Percentiles rank a stretch among this genome's conserved stretches.
phyloP scores from a whole-genome alignment of 2,113 vertebrate species.

The Ancistrus triradiatus region DNA sequence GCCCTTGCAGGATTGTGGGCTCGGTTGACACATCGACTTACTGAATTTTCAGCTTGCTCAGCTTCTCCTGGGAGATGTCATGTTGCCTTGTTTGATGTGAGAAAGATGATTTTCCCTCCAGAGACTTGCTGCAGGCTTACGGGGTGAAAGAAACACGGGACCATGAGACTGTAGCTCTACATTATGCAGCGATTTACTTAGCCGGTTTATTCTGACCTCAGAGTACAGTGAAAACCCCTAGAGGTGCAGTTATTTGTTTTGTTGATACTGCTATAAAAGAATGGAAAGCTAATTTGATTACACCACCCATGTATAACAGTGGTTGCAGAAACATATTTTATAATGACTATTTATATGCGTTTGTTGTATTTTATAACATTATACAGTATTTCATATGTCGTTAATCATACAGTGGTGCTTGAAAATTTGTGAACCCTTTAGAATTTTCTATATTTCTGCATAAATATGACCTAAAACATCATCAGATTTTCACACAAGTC shows the following conservation, averaged over 20 bases:
- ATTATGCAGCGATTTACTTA: slow-evolving; percentile 1
- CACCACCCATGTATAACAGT: too few species aligned
- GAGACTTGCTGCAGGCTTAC: neutral
- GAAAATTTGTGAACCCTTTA: too few species aligned
- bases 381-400: too few species aligned
- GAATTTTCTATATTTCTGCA: too few species aligned
- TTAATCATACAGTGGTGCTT: too few species aligned
- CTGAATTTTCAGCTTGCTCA: slow-evolving; percentile 17
- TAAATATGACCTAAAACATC: too few species aligned
- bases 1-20: neutral
- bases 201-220: neutral
- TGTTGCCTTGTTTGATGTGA: slow-evolving; percentile 40
- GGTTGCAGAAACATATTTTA: too few species aligned
- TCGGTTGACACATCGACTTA: neutral
- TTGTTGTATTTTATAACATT: too few species aligned
- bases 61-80: slow-evolving; percentile 26
- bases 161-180: slow-evolving; percentile 8
- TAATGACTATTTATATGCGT: too few species aligned
- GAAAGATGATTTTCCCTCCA: slow-evolving; percentile 14
- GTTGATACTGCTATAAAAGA: too few species aligned
- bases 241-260: neutral
- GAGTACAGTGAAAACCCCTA: neutral
- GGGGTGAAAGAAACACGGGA: neutral
- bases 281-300: too few species aligned
- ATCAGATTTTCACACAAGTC: too few species aligned